These are phyloP conservation scores for Anniella stebbinsi DNA, from an alignment of 2,797 vertebrate species.

Conservation along the genomic window DNA sequence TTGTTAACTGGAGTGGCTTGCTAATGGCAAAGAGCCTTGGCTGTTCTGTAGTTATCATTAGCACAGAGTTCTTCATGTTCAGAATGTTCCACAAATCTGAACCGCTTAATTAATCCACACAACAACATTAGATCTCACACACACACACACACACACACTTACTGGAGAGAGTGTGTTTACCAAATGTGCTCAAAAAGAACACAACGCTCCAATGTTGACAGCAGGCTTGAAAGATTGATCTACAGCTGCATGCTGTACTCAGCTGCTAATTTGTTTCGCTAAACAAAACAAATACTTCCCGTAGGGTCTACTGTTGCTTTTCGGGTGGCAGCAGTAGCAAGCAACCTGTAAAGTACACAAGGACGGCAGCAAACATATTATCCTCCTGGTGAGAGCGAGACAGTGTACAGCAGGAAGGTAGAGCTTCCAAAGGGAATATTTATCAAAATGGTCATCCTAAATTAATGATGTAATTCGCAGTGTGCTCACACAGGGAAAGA, in stretches of 20 bases:
- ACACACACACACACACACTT: slow-evolving; percentile 29
- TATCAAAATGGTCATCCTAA: background rate
- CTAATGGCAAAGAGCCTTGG: slow-evolving; percentile 47
- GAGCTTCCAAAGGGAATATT: slow-evolving; percentile 34
- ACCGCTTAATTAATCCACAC: slow-evolving; percentile 70
- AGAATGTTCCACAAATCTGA: slow-evolving; percentile 69
- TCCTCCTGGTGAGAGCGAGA: slow-evolving; percentile 24
- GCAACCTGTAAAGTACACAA: slow-evolving; percentile 5
- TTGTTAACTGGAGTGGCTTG: slow-evolving; percentile 12
- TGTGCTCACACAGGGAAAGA: background rate
- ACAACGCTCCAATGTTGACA: slow-evolving; percentile 63
- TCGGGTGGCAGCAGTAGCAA: background rate
- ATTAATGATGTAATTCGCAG: background rate
- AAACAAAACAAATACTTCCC: slow-evolving; percentile 53
- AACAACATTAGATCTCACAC: slow-evolving; percentile 57
- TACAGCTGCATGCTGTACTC: slow-evolving; percentile 66
- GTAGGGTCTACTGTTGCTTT: slow-evolving; percentile 30
- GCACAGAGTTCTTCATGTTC: slow-evolving; percentile 63
- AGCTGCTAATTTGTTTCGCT: slow-evolving; percentile 70
- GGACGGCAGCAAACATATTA: slow-evolving; percentile 6
- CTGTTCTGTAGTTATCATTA: slow-evolving; percentile 56
- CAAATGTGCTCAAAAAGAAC: slow-evolving; percentile 55
- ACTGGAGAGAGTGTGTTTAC: slow-evolving; percentile 54
- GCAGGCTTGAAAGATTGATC: slow-evolving; percentile 70
- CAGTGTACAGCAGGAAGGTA: background rate